Evolutionary conservation across 2,113 vertebrate species (phyloP), one percentile per base, ranked within the genome.

Genomic region (Cacatua alba): DNA sequence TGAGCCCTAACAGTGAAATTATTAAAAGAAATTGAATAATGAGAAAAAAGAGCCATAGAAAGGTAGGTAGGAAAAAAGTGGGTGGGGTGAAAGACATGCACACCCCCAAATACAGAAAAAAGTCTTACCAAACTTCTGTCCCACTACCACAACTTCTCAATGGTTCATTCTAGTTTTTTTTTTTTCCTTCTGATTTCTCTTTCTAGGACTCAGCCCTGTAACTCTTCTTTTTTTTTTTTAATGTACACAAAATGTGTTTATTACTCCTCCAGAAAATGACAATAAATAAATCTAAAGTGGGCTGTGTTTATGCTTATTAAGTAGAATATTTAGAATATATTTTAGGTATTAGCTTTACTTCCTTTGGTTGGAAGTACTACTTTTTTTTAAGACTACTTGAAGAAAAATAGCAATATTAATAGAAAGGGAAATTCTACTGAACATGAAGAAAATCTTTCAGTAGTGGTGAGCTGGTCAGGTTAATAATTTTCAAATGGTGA

Each of bases 101-200:
- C 1, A 0, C 2, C 17, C 5, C 10, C 31, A 86, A 46, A 77
- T 80, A 35, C 0, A 29, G 11, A 46, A 31, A 74, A 35, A 82
- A 49, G 2, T 39, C 25, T 62, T 74, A 46, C 5, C 26, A 31
- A 74, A 55, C 2, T 75, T 64, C 14, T 35, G 3, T 65, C 13
- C 19, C 10, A 14, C 18, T 35, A 24, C 11, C 7, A 41, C 3
- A 67, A 11, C 7, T 59, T 64, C 37, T 6, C 5, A 78, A 17
- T 33, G 7, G 2, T 57, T 86, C 10, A 17, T 20, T 5, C 12
- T 33, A 1, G 2, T 11, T n/a, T 28, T 55, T 67, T 52, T 52
- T 10, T 57, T n/a, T n/a, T 57, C 21, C 8, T 39, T 75, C 14
- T 35, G 3, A 31, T 57, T 57, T 57, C 2, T 57, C 9, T n/a